phyloP scores from a whole-genome alignment of 2,888 invertebrate species.

The Tuberolachnus salignus region DNA sequence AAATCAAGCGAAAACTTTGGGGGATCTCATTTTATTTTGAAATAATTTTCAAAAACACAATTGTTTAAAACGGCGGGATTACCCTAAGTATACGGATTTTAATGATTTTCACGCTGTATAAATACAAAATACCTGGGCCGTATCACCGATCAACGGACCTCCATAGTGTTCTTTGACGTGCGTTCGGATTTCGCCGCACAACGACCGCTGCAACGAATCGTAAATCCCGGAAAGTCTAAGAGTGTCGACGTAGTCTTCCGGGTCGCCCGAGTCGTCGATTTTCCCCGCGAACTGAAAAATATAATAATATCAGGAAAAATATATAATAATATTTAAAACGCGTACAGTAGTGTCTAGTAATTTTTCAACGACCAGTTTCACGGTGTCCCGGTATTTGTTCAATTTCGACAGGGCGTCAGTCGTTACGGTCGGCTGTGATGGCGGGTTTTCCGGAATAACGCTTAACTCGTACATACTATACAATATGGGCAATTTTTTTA shows the following conservation, averaged over 20 bases:
- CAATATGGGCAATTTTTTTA: too few species aligned
- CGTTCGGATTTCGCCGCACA: not conserved
- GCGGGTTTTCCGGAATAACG: not conserved
- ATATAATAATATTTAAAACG: not conserved
- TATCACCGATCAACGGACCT: conserved; percentile 32
- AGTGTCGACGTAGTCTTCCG: not conserved
- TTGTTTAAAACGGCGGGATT: too few species aligned
- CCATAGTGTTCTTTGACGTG: conserved; percentile 10
- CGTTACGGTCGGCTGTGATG: not conserved
- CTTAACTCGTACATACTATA: conserved; percentile 1
- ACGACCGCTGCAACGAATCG: not conserved
- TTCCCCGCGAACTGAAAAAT: not conserved
- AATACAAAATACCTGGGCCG: conserved; percentile 10
- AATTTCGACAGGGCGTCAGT: not conserved
- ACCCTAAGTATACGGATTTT: too few species aligned
- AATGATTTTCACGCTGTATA: too few species aligned
- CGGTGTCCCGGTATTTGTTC: not conserved
- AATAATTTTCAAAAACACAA: too few species aligned
- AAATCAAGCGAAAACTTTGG: too few species aligned
- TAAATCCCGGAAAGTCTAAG: not conserved
- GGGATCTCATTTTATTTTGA: too few species aligned
- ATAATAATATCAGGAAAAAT: not conserved
- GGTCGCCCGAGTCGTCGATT: not conserved
- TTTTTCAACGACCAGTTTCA: not conserved
- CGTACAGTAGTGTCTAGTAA: conserved; percentile 1